phyloP scores from a whole-genome alignment of 2,888 invertebrate species.

The Noctuana brunneofusca region DNA sequence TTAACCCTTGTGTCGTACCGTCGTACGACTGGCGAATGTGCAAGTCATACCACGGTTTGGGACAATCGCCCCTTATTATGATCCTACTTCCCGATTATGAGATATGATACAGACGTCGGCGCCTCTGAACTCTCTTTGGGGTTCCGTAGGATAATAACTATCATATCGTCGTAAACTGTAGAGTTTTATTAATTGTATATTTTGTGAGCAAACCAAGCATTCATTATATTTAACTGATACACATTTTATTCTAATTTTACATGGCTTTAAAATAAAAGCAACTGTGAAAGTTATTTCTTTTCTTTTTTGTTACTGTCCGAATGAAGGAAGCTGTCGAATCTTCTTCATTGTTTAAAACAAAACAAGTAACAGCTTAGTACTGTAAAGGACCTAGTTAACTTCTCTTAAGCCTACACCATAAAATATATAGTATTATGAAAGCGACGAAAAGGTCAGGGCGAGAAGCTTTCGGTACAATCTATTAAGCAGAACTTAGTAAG shows the following conservation, averaged over 20 bases:
- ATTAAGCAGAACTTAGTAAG: constrained; percentile 26
- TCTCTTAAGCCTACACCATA: neutral
- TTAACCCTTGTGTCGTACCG: constrained; percentile 70
- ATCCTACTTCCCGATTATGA: constrained; percentile 53
- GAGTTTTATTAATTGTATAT: too few relatives aligned
- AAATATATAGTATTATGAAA: neutral
- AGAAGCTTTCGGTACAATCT: constrained; percentile 22
- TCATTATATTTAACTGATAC: too few relatives aligned
- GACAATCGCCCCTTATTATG: constrained; percentile 50
- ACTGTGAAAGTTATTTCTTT: too few relatives aligned
- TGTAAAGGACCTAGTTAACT: neutral
- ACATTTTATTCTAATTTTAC: too few relatives aligned
- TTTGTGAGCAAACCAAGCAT: too few relatives aligned
- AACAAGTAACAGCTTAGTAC: neutral
- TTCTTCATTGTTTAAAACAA: too few relatives aligned
- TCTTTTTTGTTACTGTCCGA: too few relatives aligned
- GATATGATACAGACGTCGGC: constrained; percentile 52
- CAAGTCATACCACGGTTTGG: constrained; percentile 65
- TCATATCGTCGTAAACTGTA: neutral
- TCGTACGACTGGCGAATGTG: constrained; percentile 61
- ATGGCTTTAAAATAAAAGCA: too few relatives aligned
- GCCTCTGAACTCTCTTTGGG: constrained; percentile 47
- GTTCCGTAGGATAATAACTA: constrained; percentile 34
- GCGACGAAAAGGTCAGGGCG: constrained; percentile 20
- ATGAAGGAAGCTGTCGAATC: too few relatives aligned